Percentiles rank a stretch among this genome's conserved stretches.
Evolutionary conservation across 2,888 invertebrate species (phyloP).

Genomic region (Holacanthella duospinosa): DNA sequence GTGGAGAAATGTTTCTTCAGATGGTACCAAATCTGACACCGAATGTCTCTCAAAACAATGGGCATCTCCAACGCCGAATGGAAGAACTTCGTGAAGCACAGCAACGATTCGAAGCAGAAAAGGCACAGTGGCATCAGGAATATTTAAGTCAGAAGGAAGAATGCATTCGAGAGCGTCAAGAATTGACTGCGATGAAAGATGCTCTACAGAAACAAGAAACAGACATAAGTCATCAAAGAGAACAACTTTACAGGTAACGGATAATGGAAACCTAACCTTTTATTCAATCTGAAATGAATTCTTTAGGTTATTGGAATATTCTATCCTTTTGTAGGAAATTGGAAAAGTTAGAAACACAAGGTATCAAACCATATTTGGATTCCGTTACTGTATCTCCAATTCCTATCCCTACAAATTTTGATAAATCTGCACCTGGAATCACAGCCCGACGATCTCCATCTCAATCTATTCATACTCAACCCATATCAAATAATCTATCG

Average conservation of each 20-base stretch:
- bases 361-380: slow-evolving; percentile 43
- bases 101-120: slow-evolving; percentile 35
- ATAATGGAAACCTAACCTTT: not conserved
- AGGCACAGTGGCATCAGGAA: slow-evolving; percentile 33
- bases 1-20: slow-evolving; percentile 36
- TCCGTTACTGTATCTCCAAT: slow-evolving; percentile 25
- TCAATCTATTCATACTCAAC: slow-evolving; percentile 11
- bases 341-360: slow-evolving; percentile 68
- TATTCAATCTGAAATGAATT: not conserved
- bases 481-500: not conserved
- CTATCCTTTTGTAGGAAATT: slow-evolving; percentile 47
- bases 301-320: no score
- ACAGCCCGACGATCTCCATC: slow-evolving; percentile 39
- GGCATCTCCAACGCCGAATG: slow-evolving; percentile 35
- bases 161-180: slow-evolving; percentile 27
- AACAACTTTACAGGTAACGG: slow-evolving; percentile 61
- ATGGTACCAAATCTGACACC: slow-evolving; percentile 34
- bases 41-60: slow-evolving; percentile 27
- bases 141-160: slow-evolving; percentile 29
- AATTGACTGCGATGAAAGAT: slow-evolving; percentile 43
- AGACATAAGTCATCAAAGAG: slow-evolving; percentile 82
- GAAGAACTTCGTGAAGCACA: slow-evolving; percentile 37
- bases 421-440: slow-evolving; percentile 36
- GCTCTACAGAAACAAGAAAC: slow-evolving; percentile 64
- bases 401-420: slow-evolving; percentile 44